Evolutionary conservation across 1,140 invertebrate genomes (phyloP).

Genomic region (Pachypeltis micranthus): DNA sequence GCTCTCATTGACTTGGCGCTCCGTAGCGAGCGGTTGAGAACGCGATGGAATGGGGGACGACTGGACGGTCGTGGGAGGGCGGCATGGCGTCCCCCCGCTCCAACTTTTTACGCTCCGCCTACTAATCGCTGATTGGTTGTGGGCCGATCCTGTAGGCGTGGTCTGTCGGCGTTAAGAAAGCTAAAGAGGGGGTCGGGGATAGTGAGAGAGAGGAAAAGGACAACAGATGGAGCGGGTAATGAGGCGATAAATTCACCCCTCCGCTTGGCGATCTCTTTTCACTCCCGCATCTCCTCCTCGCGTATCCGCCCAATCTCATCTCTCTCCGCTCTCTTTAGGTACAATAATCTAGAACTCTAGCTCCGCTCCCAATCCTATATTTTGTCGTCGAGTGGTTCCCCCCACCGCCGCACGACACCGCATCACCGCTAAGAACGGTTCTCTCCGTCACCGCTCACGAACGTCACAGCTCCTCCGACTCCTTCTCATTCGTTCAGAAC

Average conservation of each 20-base stretch:
- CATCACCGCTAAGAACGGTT: too few relatives aligned
- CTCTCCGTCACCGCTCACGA: too few relatives aligned
- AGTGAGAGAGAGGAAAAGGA: not conserved
- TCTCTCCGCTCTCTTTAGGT: too few relatives aligned
- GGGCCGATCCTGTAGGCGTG: not conserved
- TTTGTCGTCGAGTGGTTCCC: conserved; percentile 4
- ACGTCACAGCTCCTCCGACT: too few relatives aligned
- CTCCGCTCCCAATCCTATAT: not conserved
- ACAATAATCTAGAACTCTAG: not conserved
- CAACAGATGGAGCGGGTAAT: conserved; percentile 5
- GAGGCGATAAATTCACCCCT: conserved; percentile 9
- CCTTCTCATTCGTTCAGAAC: too few relatives aligned
- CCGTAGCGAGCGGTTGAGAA: not conserved
- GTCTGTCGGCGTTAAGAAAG: too few relatives aligned
- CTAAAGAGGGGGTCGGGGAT: not conserved
- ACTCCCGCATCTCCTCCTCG: not conserved
- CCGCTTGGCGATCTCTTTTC: not conserved
- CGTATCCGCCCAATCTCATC: not conserved
- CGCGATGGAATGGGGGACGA: too few relatives aligned
- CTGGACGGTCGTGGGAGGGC: not conserved
- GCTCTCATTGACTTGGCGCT: conserved; percentile 1
- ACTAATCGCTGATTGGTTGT: not conserved
- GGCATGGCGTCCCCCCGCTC: conserved; percentile 5
- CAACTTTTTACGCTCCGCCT: not conserved
- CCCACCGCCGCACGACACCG: not conserved